These are phyloP conservation scores for Ennomos quercinarius DNA, from an alignment of 2,888 invertebrate genomes.

Conservation along the genomic window DNA sequence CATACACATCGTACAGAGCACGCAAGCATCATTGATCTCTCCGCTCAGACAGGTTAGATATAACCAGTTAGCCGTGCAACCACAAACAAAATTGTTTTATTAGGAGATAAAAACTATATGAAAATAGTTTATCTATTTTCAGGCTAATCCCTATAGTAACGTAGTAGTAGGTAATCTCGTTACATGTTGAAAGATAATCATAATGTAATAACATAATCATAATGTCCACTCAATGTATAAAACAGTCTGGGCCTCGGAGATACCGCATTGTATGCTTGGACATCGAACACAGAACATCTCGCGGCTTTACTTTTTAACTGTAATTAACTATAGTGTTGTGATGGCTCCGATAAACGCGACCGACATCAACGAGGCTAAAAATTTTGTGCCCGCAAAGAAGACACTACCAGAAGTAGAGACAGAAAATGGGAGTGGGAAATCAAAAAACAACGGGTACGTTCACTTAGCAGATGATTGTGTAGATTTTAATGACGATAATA, in stretches of 20 bases:
- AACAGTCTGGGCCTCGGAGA: slow-evolving; percentile 54
- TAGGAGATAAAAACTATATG: neutral
- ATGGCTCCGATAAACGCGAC: slow-evolving; percentile 78
- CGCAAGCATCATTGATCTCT: slow-evolving; percentile 16
- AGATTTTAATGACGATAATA: neutral
- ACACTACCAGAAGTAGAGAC: slow-evolving; percentile 73
- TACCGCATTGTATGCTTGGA: slow-evolving; percentile 70
- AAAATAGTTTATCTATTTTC: slow-evolving; percentile 14
- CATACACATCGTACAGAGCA: neutral
- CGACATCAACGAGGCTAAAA: slow-evolving; percentile 63
- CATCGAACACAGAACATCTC: slow-evolving; percentile 62
- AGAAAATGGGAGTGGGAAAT: slow-evolving; percentile 61
- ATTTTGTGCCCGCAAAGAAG: slow-evolving; percentile 64
- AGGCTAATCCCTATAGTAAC: slow-evolving; percentile 14
- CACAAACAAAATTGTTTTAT: slow-evolving; percentile 15
- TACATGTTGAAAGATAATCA: slow-evolving; percentile 39
- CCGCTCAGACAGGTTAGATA: slow-evolving; percentile 17
- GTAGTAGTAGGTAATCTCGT: slow-evolving; percentile 33
- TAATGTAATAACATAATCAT: slow-evolving; percentile 40
- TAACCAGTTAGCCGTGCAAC: slow-evolving; percentile 16
- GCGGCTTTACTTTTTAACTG: slow-evolving; percentile 41
- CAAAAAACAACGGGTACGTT: slow-evolving; percentile 56
- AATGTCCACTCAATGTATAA: slow-evolving; percentile 63
- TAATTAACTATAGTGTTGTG: slow-evolving; percentile 58
- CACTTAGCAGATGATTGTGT: slow-evolving; percentile 1